phyloP scores from a whole-genome alignment of 2,888 invertebrate genomes.

The Dascillus cervinus region DNA sequence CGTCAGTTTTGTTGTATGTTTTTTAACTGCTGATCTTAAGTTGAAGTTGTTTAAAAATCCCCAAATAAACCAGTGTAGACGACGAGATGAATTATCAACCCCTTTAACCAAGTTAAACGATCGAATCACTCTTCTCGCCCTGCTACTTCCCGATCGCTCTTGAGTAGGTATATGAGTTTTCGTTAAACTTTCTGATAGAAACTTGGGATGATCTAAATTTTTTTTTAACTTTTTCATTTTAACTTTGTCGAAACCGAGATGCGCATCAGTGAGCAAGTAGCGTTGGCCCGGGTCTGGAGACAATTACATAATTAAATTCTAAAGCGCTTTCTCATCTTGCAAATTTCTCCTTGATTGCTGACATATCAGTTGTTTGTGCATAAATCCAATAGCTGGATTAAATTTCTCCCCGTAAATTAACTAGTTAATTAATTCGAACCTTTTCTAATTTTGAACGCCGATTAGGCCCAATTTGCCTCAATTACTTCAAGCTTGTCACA shows the following conservation, averaged over 20 bases:
- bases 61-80: slow-evolving; percentile 1
- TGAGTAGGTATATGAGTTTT: slow-evolving; percentile 19
- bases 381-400: too few species aligned
- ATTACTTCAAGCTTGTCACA: too few species aligned
- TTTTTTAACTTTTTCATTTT: slow-evolving; percentile 28
- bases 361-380: too few species aligned
- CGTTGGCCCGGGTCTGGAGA: too few species aligned
- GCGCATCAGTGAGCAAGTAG: slow-evolving; percentile 22
- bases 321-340: too few species aligned
- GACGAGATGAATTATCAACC: slow-evolving; percentile 9
- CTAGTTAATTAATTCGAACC: too few species aligned
- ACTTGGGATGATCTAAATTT: slow-evolving; percentile 20
- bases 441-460: too few species aligned
- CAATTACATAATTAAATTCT: too few species aligned
- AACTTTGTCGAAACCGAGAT: slow-evolving; percentile 20
- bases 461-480: too few species aligned
- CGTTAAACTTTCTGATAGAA: slow-evolving; percentile 21
- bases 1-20: slow-evolving; percentile 4
- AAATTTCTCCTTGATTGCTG: too few species aligned
- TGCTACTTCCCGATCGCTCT: slow-evolving; percentile 16
- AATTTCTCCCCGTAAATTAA: too few species aligned
- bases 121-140: slow-evolving; percentile 6
- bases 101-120: slow-evolving; percentile 11
- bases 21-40: slow-evolving; percentile 1
- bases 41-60: slow-evolving; percentile 1